phyloP scores from a whole-genome alignment of 2,113 vertebrate genomes.

The Isichthys henryi region DNA sequence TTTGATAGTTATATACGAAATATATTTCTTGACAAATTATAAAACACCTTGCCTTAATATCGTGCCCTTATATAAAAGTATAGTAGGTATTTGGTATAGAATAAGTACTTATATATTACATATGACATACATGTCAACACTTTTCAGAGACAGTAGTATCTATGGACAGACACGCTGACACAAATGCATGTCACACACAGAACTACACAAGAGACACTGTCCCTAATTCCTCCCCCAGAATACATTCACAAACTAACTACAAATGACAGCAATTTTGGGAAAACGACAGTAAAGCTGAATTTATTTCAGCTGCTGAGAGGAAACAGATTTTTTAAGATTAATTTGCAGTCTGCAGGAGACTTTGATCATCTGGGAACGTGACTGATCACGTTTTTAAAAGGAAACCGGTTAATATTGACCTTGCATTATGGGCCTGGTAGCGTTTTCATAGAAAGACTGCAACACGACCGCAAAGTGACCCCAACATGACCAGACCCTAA shows the following conservation, averaged over 20 bases:
- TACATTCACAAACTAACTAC: neutral
- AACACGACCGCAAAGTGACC: neutral
- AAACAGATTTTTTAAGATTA: neutral
- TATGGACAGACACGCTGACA: neutral
- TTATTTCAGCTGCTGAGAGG: neutral
- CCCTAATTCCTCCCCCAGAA: neutral
- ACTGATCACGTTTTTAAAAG: neutral
- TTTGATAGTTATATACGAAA: constrained; percentile 32
- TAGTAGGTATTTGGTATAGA: constrained; percentile 7
- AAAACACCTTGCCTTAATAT: constrained; percentile 12
- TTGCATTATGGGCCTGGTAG: neutral
- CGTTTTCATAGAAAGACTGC: neutral
- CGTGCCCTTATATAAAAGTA: constrained; percentile 10
- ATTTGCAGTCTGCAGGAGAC: neutral
- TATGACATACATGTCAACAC: neutral
- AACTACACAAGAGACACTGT: constrained; percentile 22
- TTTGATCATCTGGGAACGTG: neutral
- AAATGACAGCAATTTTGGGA: neutral
- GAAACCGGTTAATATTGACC: neutral
- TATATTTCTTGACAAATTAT: constrained; percentile 23
- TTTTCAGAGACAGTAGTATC: neutral
- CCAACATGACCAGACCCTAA: neutral
- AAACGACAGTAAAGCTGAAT: neutral
- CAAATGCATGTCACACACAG: constrained; percentile 51
- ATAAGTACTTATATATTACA: constrained; percentile 15